Evolutionary conservation across 2,888 invertebrate genomes (phyloP).

Genomic region (Lacanobia oleracea): DNA sequence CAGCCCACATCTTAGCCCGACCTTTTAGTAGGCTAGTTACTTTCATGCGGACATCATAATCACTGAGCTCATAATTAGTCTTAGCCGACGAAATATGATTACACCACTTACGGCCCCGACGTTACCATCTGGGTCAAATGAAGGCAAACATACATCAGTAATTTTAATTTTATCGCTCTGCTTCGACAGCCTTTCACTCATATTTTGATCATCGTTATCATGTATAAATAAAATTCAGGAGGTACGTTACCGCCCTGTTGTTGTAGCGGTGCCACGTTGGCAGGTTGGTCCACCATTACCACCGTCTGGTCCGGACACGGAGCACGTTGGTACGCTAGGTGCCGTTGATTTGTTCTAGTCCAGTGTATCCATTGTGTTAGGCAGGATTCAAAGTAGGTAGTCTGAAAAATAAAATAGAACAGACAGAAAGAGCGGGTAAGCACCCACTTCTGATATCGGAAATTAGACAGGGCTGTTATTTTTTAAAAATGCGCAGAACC

Average conservation of each 20-base stretch:
- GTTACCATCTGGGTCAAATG: conserved; percentile 6
- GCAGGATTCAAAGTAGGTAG: conserved; percentile 7
- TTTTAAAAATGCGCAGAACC: no score
- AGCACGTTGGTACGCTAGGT: neutral
- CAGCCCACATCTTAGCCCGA: no score
- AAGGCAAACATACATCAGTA: conserved; percentile 6
- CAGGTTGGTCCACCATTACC: no score
- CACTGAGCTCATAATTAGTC: no score
- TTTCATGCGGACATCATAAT: no score
- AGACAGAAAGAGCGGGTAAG: neutral
- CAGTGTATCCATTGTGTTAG: conserved; percentile 1
- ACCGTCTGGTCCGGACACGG: neutral
- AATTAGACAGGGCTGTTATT: no score
- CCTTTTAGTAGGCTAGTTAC: no score
- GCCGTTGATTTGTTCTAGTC: neutral
- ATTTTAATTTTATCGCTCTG: conserved; percentile 1
- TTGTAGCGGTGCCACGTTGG: no score
- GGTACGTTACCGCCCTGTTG: no score
- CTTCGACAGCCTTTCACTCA: neutral
- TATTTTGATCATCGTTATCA: no score
- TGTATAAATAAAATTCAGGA: no score
- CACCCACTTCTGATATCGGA: neutral
- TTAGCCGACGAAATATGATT: no score
- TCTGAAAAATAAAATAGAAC: conserved; percentile 5
- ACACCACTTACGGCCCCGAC: conserved; percentile 11